Evolutionary conservation across 2,888 invertebrate genomes (phyloP).

Genomic region (Meteorus colon): DNA sequence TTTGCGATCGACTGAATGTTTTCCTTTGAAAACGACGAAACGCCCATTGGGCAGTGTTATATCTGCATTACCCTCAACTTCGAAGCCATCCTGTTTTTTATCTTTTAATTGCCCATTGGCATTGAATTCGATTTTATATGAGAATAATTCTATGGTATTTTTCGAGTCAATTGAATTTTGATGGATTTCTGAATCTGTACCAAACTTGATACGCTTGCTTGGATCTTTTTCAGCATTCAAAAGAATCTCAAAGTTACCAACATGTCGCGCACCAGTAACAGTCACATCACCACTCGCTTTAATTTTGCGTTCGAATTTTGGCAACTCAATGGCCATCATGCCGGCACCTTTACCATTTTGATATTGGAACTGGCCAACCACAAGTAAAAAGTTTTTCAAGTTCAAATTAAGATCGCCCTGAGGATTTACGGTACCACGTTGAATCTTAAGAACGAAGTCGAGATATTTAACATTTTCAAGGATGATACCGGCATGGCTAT

Average conservation of each 20-base stretch:
- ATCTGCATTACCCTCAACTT: conserved; percentile 73
- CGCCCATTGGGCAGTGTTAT: conserved; percentile 75
- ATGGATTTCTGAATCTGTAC: conserved; percentile 77
- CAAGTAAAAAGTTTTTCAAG: conserved; percentile 78
- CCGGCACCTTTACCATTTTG: conserved; percentile 81
- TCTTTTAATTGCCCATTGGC: conserved; percentile 73
- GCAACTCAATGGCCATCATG: conserved; percentile 76
- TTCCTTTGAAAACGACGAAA: conserved; percentile 71
- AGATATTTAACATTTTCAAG: conserved; percentile 75
- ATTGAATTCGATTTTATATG: conserved; percentile 74
- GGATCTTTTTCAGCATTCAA: conserved; percentile 83
- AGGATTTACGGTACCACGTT: conserved; percentile 70
- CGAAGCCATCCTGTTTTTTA: conserved; percentile 71
- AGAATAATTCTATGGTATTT: conserved; percentile 75
- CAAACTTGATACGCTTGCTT: conserved; percentile 79
- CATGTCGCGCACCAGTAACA: conserved; percentile 77
- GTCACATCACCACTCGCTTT: conserved; percentile 76
- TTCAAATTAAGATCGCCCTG: conserved; percentile 76
- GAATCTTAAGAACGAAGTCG: conserved; percentile 76
- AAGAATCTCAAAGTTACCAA: conserved; percentile 78
- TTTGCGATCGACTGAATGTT: conserved; percentile 66
- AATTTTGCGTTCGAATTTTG: conserved; percentile 73
- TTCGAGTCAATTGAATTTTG: conserved; percentile 78
- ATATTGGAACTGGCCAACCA: conserved; percentile 79
- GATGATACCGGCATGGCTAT: conserved; percentile 76